Conservation (phyloP, 2,888 invertebrate genomes). For the Congeria kusceri region DNA sequence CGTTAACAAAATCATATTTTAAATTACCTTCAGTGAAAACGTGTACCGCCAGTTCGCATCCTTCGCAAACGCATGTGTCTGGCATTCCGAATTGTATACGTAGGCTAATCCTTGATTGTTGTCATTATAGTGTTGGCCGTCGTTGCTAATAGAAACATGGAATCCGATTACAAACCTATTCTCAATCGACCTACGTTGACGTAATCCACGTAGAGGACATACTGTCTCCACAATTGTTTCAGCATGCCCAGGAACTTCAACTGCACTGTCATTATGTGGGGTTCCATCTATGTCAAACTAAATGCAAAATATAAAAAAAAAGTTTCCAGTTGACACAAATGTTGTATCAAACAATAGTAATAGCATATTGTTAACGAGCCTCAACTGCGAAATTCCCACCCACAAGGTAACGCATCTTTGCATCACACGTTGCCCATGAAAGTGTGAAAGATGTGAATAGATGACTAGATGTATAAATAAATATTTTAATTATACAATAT, state of each 20-base stretch:
- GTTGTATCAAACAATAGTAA: too few relatives aligned
- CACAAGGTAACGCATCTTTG: too few relatives aligned
- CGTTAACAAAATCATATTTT: too few relatives aligned
- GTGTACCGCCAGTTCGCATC: not conserved
- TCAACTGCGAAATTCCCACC: too few relatives aligned
- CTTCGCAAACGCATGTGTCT: not conserved
- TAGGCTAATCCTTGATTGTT: constrained; percentile 12
- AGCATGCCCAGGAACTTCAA: constrained; percentile 12
- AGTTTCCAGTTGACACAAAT: too few relatives aligned
- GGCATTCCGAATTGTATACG: constrained; percentile 29
- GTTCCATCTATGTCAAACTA: constrained; percentile 1
- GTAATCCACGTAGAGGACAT: constrained; percentile 17
- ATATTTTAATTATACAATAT: not conserved
- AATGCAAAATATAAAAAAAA: not conserved
- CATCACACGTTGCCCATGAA: too few relatives aligned
- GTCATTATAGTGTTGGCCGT: constrained; percentile 11
- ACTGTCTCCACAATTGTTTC: constrained; percentile 24
- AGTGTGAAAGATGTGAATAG: too few relatives aligned
- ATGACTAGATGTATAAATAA: too few relatives aligned
- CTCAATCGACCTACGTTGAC: too few relatives aligned
- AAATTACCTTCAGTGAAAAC: constrained; percentile 14
- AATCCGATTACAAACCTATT: constrained; percentile 19
- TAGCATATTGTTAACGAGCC: too few relatives aligned
- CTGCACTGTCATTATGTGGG: not conserved
- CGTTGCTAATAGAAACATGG: constrained; percentile 27